Base-by-base conservation (phyloP, 2,797 vertebrate species). In the Spondyliosoma cantharus region DNA sequence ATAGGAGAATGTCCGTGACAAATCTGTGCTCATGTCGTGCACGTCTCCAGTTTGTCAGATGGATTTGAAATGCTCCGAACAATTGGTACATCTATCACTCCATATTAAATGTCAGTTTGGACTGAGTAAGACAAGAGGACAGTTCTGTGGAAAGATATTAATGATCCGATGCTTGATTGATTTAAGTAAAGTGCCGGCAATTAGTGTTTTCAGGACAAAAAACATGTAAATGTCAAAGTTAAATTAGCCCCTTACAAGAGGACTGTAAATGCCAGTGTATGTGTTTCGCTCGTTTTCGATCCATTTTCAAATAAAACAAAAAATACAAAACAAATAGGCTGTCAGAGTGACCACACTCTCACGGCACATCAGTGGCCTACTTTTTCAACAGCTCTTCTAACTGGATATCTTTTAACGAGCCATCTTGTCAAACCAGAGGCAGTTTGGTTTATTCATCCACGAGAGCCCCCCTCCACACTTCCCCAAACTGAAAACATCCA, bases 321-420 rank as follows among this genome's bases (percentile, higher is more conserved):
- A 86, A 83, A 80, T 57, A 61, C 49, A 72, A 50, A 61, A 60
- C 45, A 69, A 84, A 82, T 7, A 42, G 53, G 75, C 75, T 78
- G 64, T 79, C 71, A 57, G 71, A 69, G 67, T 73, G 71, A 64
- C 81, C 74, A 42, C 17, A 61, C 60, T 74, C 32, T 80, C 79
- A 80, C 58, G 54, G 53, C 70, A 71, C 68, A 74, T 45, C 69
- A 24, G 57, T 78, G 86, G 58, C 87, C 91, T 87, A 90, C 82
- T 89, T 89, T 85, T 84, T 48, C 75, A 87, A 78, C 80, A 81
- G 78, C 80, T 83, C 75, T 80, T 70, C 85, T 66, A 83, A 88
- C 82, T 80, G 76, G 76, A 87, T 86, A 73, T 52, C 82, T 74
- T 85, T 84, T 89, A 91, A 91, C 75, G 43, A 90, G 83, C 82